Evolutionary conservation across 1,140 invertebrate genomes (phyloP).

Genomic region (Ephestia elutella): DNA sequence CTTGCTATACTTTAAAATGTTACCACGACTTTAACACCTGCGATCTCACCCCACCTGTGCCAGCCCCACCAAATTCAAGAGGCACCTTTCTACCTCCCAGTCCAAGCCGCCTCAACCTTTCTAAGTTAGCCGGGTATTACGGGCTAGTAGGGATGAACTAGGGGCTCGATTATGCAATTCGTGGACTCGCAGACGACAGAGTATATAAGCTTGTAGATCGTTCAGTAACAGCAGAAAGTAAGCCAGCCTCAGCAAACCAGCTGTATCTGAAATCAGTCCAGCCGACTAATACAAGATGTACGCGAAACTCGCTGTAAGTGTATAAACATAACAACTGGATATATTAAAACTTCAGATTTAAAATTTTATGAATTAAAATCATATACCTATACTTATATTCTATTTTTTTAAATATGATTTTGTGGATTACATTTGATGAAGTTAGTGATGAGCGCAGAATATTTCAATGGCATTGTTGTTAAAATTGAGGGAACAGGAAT

Average conservation of each 20-base stretch:
- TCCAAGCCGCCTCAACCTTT: slow-evolving; percentile 33
- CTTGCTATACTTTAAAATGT: slow-evolving; percentile 1
- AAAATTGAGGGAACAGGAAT: no score
- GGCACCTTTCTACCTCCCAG: slow-evolving; percentile 29
- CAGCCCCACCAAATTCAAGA: slow-evolving; percentile 44
- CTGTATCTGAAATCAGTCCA: slow-evolving; percentile 59
- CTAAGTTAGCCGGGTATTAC: slow-evolving; percentile 46
- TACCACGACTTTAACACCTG: background rate
- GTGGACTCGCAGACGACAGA: slow-evolving; percentile 39
- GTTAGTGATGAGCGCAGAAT: background rate
- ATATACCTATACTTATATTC: no score
- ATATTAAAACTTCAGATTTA: background rate
- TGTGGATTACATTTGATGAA: background rate
- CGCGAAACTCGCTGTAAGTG: slow-evolving; percentile 68
- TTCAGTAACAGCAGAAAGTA: slow-evolving; percentile 51
- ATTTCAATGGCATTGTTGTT: no score
- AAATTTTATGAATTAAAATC: no score
- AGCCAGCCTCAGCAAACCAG: slow-evolving; percentile 49
- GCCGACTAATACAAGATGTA: slow-evolving; percentile 60
- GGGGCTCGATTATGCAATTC: slow-evolving; percentile 62
- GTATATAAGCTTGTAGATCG: slow-evolving; percentile 62
- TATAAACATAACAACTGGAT: no score
- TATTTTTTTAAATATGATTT: background rate
- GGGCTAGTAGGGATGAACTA: slow-evolving; percentile 61
- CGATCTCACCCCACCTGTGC: slow-evolving; percentile 39